Evolutionary conservation across 2,113 vertebrate species (phyloP).

Genomic region (Channa maculata): DNA sequence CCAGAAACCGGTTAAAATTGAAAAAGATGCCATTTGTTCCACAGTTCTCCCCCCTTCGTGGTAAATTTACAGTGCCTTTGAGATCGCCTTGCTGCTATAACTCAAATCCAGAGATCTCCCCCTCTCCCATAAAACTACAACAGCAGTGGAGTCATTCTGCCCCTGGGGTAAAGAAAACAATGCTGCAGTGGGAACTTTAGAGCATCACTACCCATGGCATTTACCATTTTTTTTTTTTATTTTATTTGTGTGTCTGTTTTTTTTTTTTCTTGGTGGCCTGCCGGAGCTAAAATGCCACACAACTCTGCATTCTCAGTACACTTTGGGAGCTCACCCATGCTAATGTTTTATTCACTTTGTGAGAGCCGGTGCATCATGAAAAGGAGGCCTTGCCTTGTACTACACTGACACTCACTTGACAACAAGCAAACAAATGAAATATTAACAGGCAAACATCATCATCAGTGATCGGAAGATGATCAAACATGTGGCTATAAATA

Average conservation of each 20-base stretch:
- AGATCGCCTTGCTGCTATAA: conserved; percentile 59
- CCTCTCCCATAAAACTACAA: conserved; percentile 68
- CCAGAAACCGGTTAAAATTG: conserved; percentile 46
- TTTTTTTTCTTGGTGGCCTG: conserved; percentile 49
- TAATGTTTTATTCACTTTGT: conserved; percentile 86
- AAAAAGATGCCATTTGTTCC: conserved; percentile 73
- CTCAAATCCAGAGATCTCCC: conserved; percentile 61
- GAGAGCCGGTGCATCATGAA: conserved; percentile 68
- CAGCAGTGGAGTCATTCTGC: conserved; percentile 58
- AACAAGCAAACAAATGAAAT: conserved; percentile 80
- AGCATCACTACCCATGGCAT: conserved; percentile 72
- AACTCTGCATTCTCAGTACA: conserved; percentile 46
- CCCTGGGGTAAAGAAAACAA: conserved; percentile 69
- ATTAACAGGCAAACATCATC: conserved; percentile 76
- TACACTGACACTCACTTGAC: conserved; percentile 68
- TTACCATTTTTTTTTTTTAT: conserved; percentile 42
- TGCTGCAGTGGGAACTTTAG: conserved; percentile 70
- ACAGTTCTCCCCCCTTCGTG: conserved; percentile 39
- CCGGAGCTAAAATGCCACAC: conserved; percentile 72
- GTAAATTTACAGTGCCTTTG: conserved; percentile 69
- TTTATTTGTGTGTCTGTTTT: neutral
- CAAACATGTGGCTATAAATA: conserved; percentile 44
- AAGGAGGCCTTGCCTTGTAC: conserved; percentile 69
- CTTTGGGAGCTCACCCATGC: conserved; percentile 61
- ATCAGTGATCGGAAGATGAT: conserved; percentile 58